Evolutionary conservation across 2,113 vertebrate genomes (phyloP).

Genomic region (Isichthys henryi): DNA sequence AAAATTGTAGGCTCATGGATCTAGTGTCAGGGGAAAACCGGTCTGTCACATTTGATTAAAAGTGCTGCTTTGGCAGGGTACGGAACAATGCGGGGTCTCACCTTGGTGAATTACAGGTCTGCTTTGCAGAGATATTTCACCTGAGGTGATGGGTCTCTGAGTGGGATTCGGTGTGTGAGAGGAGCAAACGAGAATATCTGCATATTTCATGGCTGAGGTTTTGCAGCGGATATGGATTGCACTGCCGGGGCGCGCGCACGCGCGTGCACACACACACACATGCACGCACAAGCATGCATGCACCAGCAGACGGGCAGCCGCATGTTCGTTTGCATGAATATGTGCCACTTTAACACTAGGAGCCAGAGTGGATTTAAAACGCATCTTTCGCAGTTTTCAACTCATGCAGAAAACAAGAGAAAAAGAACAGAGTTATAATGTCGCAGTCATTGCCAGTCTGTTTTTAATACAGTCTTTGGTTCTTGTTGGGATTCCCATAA

Average conservation of each 20-base stretch:
- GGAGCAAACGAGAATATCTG: conserved; percentile 56
- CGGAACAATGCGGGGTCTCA: neutral
- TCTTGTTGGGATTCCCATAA: neutral
- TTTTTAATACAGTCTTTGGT: neutral
- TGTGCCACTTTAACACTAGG: neutral
- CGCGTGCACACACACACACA: neutral
- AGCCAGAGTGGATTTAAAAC: neutral
- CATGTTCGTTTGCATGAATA: neutral
- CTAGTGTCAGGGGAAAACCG: neutral
- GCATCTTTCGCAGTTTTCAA: neutral
- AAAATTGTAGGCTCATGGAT: conserved; percentile 7
- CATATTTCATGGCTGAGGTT: conserved; percentile 53
- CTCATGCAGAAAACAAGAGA: neutral
- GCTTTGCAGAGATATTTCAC: conserved; percentile 23
- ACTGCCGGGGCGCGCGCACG: neutral
- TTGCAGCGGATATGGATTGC: conserved; percentile 25
- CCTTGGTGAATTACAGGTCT: conserved; percentile 8
- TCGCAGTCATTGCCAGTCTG: neutral
- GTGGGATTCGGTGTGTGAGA: conserved; percentile 36
- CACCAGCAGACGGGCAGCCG: neutral
- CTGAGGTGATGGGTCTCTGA: conserved; percentile 40
- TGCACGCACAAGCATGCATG: neutral
- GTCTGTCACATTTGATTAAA: conserved; percentile 19
- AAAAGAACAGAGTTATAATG: neutral
- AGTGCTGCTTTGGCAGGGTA: conserved; percentile 8